Conservation (phyloP, 2,888 invertebrate genomes). For the Drosophila borealis region DNA sequence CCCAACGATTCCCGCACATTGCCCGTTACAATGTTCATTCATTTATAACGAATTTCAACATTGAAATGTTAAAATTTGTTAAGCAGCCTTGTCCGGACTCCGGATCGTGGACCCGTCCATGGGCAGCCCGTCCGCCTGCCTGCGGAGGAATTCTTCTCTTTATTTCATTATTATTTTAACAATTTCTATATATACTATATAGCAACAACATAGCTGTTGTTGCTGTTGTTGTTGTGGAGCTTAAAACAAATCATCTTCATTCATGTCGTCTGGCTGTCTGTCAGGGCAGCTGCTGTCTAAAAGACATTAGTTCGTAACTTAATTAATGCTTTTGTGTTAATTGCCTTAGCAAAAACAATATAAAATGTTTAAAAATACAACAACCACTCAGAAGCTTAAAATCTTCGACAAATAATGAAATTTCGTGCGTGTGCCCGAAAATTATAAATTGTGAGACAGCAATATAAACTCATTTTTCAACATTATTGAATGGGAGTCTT, state of each 20-base stretch:
- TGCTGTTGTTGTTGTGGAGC: not conserved
- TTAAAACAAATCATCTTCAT: conserved; percentile 58
- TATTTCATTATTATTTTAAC: conserved; percentile 4
- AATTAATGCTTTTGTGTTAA: conserved; percentile 79
- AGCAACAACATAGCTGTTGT: no score
- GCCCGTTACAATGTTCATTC: conserved; percentile 74
- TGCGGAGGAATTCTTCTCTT: conserved; percentile 40
- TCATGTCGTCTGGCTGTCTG: conserved; percentile 77
- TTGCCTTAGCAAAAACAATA: conserved; percentile 54
- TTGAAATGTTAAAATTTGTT: conserved; percentile 63
- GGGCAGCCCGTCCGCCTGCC: conserved; percentile 9
- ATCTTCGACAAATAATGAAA: conserved; percentile 31
- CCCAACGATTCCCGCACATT: conserved; percentile 18
- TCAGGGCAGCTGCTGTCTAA: conserved; percentile 66
- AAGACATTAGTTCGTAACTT: conserved; percentile 78
- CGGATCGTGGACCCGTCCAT: conserved; percentile 24
- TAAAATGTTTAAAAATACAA: conserved; percentile 26
- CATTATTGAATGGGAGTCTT: conserved; percentile 4
- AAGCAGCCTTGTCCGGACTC: conserved; percentile 45
- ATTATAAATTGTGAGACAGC: conserved; percentile 14
- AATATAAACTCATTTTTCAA: conserved; percentile 4
- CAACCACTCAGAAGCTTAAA: conserved; percentile 11
- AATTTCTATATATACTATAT: not conserved
- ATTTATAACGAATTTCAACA: conserved; percentile 76
- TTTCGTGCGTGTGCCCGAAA: conserved; percentile 6